These are phyloP conservation scores for Drosophila santomea DNA, from an alignment of 1,140 invertebrate genomes.

Conservation along the genomic window DNA sequence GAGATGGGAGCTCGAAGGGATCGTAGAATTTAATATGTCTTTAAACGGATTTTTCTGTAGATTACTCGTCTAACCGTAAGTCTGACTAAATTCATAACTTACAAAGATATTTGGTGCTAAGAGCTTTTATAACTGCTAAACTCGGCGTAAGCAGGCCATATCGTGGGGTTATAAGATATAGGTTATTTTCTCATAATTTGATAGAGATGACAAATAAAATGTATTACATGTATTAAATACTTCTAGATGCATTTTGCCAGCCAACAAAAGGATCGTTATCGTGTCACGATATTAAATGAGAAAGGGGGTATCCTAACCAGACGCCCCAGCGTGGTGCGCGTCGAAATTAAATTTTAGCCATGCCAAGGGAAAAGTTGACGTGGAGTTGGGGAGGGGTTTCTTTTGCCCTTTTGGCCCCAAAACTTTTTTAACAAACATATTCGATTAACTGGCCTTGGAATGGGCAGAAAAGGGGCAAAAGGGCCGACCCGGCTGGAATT, in stretches of 20 bases:
- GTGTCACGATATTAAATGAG: constrained; percentile 15
- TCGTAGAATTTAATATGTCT: not conserved
- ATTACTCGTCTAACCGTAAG: no score
- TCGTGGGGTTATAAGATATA: no score
- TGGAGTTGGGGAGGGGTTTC: constrained; percentile 1
- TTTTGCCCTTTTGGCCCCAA: constrained; percentile 76
- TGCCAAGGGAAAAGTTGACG: constrained; percentile 37
- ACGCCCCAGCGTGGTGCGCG: not conserved
- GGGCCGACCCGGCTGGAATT: constrained; percentile 1
- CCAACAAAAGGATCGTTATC: not conserved
- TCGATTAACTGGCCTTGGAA: constrained; percentile 70
- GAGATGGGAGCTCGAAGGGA: constrained; percentile 17
- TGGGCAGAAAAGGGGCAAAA: not conserved
- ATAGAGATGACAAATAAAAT: no score
- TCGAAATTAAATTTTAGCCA: constrained; percentile 72
- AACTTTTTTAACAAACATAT: constrained; percentile 82
- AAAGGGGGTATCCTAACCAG: constrained; percentile 1
- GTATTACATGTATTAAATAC: no score
- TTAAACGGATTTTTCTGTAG: no score
- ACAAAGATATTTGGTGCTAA: not conserved
- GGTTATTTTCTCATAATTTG: no score
- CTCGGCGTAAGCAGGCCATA: no score
- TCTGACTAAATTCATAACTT: not conserved
- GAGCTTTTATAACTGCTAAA: no score
- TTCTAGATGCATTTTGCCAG: no score